Base-by-base conservation (phyloP, 2,113 vertebrate genomes). In the Peromyscus maniculatus region DNA sequence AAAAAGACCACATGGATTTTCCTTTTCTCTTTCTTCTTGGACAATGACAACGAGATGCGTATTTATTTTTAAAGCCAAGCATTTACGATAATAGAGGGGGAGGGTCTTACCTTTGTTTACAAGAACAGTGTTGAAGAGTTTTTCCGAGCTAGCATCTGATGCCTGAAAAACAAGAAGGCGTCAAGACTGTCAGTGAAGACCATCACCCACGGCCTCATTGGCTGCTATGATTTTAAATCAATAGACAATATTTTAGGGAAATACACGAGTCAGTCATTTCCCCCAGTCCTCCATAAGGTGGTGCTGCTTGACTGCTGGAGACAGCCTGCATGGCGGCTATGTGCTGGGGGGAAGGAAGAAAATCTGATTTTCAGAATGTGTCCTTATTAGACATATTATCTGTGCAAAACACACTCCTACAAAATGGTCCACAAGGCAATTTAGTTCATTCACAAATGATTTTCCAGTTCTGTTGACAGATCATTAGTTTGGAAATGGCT, bases 61-160 rank as follows among this genome's bases (percentile, higher is more conserved):
- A 15, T 52, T 33, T 67, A 69, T 89, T 24, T 24, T 64, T n/a
- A 43, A 90, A 95, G 21, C 91, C 8, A 79, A 79, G 21, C 1
- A 46, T 90, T 94, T 75, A 22, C 95, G 86, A 55, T 83, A 77
- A 97, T 92, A 94, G 91, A 78, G 75, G 74, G 94, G 52, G 26
- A 78, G 79, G 52, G 28, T 33, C 98, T 98, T 99, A 99, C 99
- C 99, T 99, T 99, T 99, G 99, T 99, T 99, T 99, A 99, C 82
- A 90, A 96, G 98, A 98, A 99, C 99, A 91, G 99, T 99, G 98
- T 99, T 99, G 99, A 99, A 99, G 97, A 99, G 99, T 98, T 99
- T 99, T 98, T 99, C 99, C 86, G 99, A 99, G 98, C 98, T 99
- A 98, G 99, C 99, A 99, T 99, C 99, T 57, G 99, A 99, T 90